A percentile compares a stretch with the other conserved stretches of the same genome.
Evolutionary conservation across 2,797 vertebrate genomes (phyloP).

Genomic region (Iguana delicatissima): DNA sequence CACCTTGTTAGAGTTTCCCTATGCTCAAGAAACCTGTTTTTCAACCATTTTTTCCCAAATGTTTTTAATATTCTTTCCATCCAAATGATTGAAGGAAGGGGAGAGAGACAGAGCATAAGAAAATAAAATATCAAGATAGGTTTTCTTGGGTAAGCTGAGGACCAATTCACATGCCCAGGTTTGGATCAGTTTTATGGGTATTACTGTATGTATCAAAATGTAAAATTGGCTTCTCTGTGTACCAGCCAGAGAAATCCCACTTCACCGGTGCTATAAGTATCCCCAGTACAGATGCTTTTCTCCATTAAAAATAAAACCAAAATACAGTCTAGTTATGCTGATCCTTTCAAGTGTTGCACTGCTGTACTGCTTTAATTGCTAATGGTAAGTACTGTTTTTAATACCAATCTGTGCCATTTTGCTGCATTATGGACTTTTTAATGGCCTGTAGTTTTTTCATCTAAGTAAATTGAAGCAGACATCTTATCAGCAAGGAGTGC

Average conservation of each 20-base stretch:
- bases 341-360: neutral
- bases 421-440: neutral
- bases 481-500: constrained; percentile 4
- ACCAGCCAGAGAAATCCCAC: neutral
- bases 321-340: constrained; percentile 7
- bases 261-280: neutral
- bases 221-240: neutral
- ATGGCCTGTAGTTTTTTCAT: constrained; percentile 19
- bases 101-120: too few relatives aligned
- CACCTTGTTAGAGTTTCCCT: too few relatives aligned
- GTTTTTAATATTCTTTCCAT: too few relatives aligned
- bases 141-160: neutral
- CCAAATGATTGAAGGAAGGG: too few relatives aligned
- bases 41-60: too few relatives aligned
- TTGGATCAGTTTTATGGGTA: neutral
- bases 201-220: neutral
- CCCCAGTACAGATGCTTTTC: neutral
- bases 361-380: constrained; percentile 40
- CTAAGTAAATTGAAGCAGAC: constrained; percentile 23
- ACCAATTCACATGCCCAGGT: neutral
- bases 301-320: neutral
- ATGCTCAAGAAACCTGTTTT: too few relatives aligned
- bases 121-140: too few relatives aligned
- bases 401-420: constrained; percentile 10
- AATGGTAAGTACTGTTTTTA: neutral